Percentiles rank a stretch among this genome's conserved stretches.
These are phyloP conservation scores for Eutolmus rufibarbis DNA, from an alignment of 2,888 invertebrate genomes.

Conservation along the genomic window DNA sequence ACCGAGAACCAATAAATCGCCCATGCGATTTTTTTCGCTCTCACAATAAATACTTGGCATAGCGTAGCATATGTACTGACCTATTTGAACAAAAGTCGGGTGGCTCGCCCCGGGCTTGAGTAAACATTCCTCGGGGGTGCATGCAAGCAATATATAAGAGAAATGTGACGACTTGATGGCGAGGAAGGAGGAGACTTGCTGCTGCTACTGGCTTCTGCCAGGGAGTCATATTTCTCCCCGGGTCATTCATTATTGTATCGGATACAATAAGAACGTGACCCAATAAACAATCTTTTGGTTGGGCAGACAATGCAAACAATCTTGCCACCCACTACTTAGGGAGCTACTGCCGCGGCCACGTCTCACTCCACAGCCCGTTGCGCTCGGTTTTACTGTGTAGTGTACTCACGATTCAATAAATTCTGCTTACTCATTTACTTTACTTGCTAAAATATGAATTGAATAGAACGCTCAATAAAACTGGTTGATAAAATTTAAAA, in stretches of 20 bases:
- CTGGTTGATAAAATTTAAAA: too few relatives aligned
- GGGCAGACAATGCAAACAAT: constrained; percentile 44
- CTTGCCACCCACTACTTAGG: constrained; percentile 1
- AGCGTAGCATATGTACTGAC: constrained; percentile 23
- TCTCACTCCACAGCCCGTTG: neutral
- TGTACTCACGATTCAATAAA: neutral
- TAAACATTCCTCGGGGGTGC: neutral
- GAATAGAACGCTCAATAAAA: neutral
- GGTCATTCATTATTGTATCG: constrained; percentile 52
- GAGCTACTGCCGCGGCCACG: neutral
- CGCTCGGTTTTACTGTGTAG: neutral
- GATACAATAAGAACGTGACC: constrained; percentile 52
- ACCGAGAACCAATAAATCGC: constrained; percentile 45
- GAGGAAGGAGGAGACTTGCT: neutral
- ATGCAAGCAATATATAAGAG: constrained; percentile 23
- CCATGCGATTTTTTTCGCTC: constrained; percentile 6
- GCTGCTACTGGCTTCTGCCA: neutral
- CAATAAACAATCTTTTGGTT: constrained; percentile 51
- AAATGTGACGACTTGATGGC: constrained; percentile 35
- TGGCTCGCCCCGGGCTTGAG: neutral
- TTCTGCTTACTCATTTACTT: neutral
- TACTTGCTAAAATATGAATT: neutral
- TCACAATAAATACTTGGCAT: constrained; percentile 33
- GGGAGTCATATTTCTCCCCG: constrained; percentile 41
- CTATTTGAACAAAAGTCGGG: constrained; percentile 26